A percentile compares a stretch with the other conserved stretches of the same genome.
These are phyloP conservation scores for Molossus alvarezi DNA, from an alignment of 2,797 vertebrate genomes.

Conservation along the genomic window DNA sequence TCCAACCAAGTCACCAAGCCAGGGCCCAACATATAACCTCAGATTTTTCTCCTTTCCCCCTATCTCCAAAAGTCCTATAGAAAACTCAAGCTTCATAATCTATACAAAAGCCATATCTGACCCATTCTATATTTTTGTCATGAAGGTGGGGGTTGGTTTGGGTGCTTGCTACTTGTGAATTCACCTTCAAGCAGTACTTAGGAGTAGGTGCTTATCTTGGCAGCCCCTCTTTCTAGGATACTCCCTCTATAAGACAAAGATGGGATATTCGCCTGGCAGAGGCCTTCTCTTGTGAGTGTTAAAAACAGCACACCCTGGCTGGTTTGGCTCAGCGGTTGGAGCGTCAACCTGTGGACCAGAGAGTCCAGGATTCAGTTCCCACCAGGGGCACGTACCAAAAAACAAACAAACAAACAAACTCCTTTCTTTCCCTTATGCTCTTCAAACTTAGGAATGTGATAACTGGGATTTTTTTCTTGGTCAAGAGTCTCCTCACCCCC, in stretches of 20 bases:
- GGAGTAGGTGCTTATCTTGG: background rate
- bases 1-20: background rate
- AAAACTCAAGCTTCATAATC: conserved; percentile 41
- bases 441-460: conserved; percentile 39
- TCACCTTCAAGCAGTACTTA: background rate
- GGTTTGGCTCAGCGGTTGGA: no score
- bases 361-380: no score
- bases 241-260: conserved; percentile 33
- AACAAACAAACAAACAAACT: no score
- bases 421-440: background rate
- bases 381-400: no score
- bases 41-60: conserved; percentile 48
- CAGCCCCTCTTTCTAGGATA: conserved; percentile 1
- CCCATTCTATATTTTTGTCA: background rate
- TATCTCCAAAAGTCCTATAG: background rate
- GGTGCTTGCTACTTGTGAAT: conserved; percentile 32
- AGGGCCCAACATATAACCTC: background rate
- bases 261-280: background rate
- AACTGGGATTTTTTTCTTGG: conserved; percentile 25
- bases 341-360: no score
- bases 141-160: background rate
- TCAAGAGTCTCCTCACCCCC: background rate
- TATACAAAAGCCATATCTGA: background rate
- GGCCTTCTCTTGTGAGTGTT: background rate
- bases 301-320: background rate